A percentile compares a stretch with the other conserved stretches of the same genome.
phyloP scores from a whole-genome alignment of 2,113 vertebrate species.

The Stigmatopora nigra region DNA sequence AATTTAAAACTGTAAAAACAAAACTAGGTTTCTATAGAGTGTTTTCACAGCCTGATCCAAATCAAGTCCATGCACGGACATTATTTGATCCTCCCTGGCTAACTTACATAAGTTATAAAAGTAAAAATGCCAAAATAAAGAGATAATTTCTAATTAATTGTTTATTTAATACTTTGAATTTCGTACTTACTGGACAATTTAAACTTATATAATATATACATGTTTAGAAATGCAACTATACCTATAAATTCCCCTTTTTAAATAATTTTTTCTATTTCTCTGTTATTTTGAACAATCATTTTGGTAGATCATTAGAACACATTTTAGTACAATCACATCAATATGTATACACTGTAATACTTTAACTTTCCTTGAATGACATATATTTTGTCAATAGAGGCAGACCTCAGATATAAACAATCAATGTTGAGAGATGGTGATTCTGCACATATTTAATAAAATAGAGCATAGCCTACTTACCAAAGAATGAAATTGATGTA shows the following conservation, averaged over 20 bases:
- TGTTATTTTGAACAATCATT: too few species aligned
- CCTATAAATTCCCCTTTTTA: too few species aligned
- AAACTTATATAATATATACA: neutral
- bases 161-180: neutral
- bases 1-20: neutral
- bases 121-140: neutral
- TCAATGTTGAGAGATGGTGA: neutral
- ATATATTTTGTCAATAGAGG: neutral
- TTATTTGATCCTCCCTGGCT: neutral
- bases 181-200: neutral
- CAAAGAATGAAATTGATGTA: neutral
- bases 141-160: neutral
- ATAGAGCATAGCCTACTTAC: conserved; percentile 8
- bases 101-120: neutral
- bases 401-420: neutral
- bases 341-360: too few species aligned
- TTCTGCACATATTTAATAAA: neutral
- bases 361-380: neutral
- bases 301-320: too few species aligned
- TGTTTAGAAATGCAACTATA: too few species aligned
- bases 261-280: too few species aligned
- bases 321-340: too few species aligned
- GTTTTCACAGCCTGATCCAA: neutral
- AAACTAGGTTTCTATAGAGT: neutral
- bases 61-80: neutral